Evolutionary conservation across 2,888 invertebrate species (phyloP).

Genomic region (Blomia tropicalis): DNA sequence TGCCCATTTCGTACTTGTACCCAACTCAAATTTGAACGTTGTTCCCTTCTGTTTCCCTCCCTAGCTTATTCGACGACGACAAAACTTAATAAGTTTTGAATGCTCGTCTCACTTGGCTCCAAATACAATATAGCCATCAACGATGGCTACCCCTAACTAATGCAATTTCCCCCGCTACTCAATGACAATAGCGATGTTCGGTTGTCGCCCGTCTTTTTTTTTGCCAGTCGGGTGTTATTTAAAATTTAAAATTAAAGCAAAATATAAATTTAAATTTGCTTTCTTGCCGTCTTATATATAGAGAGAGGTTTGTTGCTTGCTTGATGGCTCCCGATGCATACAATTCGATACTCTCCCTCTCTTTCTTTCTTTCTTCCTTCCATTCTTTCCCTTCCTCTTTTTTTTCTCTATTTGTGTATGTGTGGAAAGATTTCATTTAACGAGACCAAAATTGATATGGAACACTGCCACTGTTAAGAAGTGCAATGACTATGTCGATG

Average conservation of each 20-base stretch:
- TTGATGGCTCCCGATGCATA: constrained; percentile 3
- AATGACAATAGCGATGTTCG: too few relatives aligned
- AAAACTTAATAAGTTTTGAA: constrained; percentile 6
- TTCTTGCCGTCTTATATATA: too few relatives aligned
- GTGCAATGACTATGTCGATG: not conserved
- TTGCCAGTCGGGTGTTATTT: constrained; percentile 1
- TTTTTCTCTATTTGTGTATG: too few relatives aligned
- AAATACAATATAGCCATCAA: not conserved
- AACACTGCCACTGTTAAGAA: not conserved
- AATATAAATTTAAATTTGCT: constrained; percentile 6
- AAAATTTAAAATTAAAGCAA: constrained; percentile 12
- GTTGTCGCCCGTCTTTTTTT: too few relatives aligned
- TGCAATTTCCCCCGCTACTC: too few relatives aligned
- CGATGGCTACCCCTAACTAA: too few relatives aligned
- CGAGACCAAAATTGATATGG: not conserved
- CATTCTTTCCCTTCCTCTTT: too few relatives aligned
- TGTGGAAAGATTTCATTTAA: constrained; percentile 1
- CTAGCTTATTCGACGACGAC: not conserved
- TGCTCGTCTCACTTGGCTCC: not conserved
- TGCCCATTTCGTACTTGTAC: not conserved
- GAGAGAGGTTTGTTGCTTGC: too few relatives aligned
- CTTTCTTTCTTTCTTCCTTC: too few relatives aligned
- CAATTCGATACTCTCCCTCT: not conserved
- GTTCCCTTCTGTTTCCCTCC: not conserved
- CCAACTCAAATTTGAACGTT: too few relatives aligned